These are phyloP conservation scores for Rhadina sibilatrix DNA, from an alignment of 2,113 vertebrate genomes.

Conservation along the genomic window DNA sequence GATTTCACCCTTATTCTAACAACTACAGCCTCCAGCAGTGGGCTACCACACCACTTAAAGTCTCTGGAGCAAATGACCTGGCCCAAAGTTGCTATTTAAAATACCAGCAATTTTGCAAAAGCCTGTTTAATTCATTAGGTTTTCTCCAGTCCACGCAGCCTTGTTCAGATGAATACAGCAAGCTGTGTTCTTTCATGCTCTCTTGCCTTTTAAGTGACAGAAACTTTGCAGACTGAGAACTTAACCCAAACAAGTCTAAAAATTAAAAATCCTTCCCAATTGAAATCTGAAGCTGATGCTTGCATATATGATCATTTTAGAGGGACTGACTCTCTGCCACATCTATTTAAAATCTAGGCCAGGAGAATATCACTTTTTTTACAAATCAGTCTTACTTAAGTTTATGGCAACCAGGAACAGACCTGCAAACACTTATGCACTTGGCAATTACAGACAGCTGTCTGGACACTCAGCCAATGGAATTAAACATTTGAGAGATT, in stretches of 20 bases:
- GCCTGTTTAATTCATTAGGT: slow-evolving; percentile 19
- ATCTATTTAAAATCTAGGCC: background rate
- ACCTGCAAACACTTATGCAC: background rate
- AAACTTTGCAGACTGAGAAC: background rate
- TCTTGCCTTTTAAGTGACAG: background rate
- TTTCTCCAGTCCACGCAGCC: background rate
- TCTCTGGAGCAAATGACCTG: background rate
- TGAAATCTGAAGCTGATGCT: background rate
- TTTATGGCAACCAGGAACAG: slow-evolving; percentile 1
- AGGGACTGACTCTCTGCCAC: background rate
- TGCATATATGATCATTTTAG: background rate
- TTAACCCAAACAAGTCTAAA: background rate
- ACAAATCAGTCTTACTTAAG: background rate
- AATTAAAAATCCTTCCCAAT: background rate
- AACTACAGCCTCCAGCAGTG: background rate
- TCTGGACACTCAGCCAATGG: slow-evolving; percentile 8
- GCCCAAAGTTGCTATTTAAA: slow-evolving; percentile 5
- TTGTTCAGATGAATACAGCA: background rate
- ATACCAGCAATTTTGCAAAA: slow-evolving; percentile 14
- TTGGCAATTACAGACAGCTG: background rate
- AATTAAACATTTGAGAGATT: background rate
- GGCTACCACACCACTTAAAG: background rate
- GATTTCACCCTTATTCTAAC: background rate
- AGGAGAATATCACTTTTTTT: background rate
- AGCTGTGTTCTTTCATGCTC: background rate